Conservation (phyloP, 2,888 invertebrate species). For the Priocnemis perturbator region DNA sequence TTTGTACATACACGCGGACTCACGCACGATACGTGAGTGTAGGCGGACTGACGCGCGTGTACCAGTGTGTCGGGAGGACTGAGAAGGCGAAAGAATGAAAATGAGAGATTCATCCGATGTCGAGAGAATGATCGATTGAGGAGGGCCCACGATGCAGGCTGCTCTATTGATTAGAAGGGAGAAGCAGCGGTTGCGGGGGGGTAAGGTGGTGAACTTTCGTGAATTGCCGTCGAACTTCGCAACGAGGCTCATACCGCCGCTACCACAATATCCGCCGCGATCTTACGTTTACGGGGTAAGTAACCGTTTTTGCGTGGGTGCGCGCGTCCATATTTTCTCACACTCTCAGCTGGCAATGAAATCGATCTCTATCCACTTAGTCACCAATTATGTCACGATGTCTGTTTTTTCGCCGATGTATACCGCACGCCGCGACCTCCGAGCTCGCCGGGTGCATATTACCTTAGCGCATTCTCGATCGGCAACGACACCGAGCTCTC, state of each 20-base stretch:
- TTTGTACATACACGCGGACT: too few species aligned
- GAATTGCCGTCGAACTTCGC: conserved; percentile 92
- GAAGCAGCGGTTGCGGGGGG: conserved; percentile 90
- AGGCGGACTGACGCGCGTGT: conserved; percentile 17
- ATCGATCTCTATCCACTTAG: too few species aligned
- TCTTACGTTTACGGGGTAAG: conserved; percentile 76
- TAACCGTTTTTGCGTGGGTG: conserved; percentile 45
- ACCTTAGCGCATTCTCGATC: too few species aligned
- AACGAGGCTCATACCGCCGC: conserved; percentile 90
- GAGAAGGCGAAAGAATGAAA: conserved; percentile 75
- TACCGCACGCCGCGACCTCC: too few species aligned
- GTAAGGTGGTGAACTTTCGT: conserved; percentile 84
- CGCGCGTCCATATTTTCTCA: neutral
- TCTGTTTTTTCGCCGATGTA: too few species aligned
- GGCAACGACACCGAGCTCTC: too few species aligned
- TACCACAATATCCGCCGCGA: conserved; percentile 90
- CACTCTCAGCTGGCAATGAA: neutral
- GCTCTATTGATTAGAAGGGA: conserved; percentile 94
- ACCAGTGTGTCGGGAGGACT: conserved; percentile 26
- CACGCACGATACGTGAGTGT: neutral
- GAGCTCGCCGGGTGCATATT: too few species aligned
- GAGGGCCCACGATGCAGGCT: conserved; percentile 86
- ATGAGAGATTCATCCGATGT: too few species aligned
- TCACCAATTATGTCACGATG: too few species aligned
- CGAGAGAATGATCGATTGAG: too few species aligned